Base-by-base conservation (phyloP, 2,797 vertebrate species). In the Rhinella marina region DNA sequence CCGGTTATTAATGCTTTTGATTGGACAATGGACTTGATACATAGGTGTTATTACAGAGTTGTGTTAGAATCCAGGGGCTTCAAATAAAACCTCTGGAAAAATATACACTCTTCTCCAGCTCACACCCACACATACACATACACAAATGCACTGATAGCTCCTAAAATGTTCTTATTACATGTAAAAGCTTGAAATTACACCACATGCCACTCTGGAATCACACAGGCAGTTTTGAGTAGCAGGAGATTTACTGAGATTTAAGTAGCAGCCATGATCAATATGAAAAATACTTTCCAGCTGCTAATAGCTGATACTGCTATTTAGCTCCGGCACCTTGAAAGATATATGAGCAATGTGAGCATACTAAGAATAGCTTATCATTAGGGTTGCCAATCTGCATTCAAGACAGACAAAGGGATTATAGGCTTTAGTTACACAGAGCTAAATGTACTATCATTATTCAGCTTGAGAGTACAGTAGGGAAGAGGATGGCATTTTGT, bases 371-470 rank as follows among this genome's bases (percentile, higher is more conserved):
- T 81, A 75, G 87, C 82, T 81, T 88, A 88, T 81, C 87, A 88
- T 88, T 88, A 81, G 83, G 85, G 78, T 81, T 88, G 87, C 83
- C 83, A 88, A 88, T 85, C 83, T 88, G 68, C 56, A 88, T 88
- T 88, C 83, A 85, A 75, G 82, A 81, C 78, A 80, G 83, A 81
- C 87, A 88, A 88, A 88, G 50, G 87, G 83, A 88, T 88, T 88
- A 88, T 85, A 88, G 83, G 83, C 66, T 81, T 88, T 88, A 85
- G 83, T 81, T 85, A 88, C 83, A 88, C 87, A 85, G 64, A 85
- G 82, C 87, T 81, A 88, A 88, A 85, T 85, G 77, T 81, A 76
- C 77, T 88, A 81, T 81, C 87, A 85, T 88, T 88, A 88, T 88
- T 85, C 82, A 88, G 87, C n/a, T 81, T 73, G 81, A 81, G 56